Conservation (phyloP, 2,113 vertebrate species). For the Lophotis ruficrista region DNA sequence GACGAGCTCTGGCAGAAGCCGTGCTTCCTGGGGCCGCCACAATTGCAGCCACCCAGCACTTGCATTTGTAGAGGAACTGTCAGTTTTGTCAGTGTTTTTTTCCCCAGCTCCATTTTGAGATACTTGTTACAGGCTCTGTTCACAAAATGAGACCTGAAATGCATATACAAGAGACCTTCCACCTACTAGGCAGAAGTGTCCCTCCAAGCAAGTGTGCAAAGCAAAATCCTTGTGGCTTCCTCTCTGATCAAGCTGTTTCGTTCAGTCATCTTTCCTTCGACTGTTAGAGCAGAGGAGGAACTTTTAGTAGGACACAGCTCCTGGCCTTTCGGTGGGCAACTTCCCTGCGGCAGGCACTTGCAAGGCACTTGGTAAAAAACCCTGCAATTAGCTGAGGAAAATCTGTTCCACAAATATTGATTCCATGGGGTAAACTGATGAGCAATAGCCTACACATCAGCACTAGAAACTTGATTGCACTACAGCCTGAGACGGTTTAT, state of each 20-base stretch:
- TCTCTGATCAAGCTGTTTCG: neutral
- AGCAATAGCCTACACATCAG: neutral
- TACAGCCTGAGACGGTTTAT: neutral
- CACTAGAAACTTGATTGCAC: neutral
- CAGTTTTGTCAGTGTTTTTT: neutral
- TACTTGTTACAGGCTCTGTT: neutral
- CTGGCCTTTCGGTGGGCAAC: neutral
- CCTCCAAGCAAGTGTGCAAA: neutral
- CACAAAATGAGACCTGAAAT: neutral
- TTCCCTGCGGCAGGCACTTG: neutral
- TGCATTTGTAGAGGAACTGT: neutral
- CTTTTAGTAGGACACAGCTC: neutral
- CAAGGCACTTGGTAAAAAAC: neutral
- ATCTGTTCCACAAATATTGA: neutral
- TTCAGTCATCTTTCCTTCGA: neutral
- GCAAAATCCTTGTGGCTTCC: neutral
- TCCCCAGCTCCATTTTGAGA: neutral
- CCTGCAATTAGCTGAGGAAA: neutral
- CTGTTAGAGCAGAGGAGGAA: neutral
- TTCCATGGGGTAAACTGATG: neutral
- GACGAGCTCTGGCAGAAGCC: neutral
- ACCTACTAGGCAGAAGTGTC: neutral
- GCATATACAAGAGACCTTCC: neutral
- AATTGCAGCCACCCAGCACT: neutral
- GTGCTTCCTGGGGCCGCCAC: neutral